Percentiles rank a stretch among this genome's conserved stretches.
Conservation (phyloP, 2,797 vertebrate species). For the Gallinago stenura region DNA sequence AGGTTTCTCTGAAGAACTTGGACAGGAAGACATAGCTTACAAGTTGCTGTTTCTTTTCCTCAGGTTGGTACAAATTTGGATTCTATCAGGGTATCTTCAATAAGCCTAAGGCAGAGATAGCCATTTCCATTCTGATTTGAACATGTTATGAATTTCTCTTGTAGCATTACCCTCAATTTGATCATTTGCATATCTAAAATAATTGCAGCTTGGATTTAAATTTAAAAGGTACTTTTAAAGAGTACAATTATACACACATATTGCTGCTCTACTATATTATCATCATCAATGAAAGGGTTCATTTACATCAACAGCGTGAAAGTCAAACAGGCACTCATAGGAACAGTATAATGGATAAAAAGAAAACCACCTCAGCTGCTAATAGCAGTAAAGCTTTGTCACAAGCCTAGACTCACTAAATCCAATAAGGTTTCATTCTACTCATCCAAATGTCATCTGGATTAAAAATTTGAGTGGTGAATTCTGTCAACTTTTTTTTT, state of each 20-base stretch:
- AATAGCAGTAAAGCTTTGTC: neutral
- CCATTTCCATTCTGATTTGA: neutral
- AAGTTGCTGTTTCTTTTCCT: neutral
- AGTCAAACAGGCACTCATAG: conserved; percentile 44
- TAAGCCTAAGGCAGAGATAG: neutral
- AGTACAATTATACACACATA: conserved; percentile 47
- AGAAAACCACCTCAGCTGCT: neutral
- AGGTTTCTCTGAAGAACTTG: neutral
- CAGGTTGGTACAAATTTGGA: neutral
- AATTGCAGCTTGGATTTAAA: conserved; percentile 46
- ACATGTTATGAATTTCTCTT: neutral
- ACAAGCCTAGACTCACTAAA: neutral
- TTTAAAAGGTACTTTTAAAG: conserved; percentile 44
- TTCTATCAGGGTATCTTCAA: neutral
- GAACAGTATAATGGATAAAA: conserved; percentile 20
- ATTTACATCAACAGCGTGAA: conserved; percentile 50
- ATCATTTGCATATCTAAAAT: conserved; percentile 58
- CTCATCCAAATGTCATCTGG: neutral
- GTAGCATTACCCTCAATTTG: neutral
- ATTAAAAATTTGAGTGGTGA: neutral
- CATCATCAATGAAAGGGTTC: conserved; percentile 54
- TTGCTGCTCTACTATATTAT: conserved; percentile 37
- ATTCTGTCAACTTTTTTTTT: neutral
- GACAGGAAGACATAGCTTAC: neutral
- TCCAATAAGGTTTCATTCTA: neutral